phyloP scores from a whole-genome alignment of 2,113 vertebrate genomes.

The Notothenia rossii region DNA sequence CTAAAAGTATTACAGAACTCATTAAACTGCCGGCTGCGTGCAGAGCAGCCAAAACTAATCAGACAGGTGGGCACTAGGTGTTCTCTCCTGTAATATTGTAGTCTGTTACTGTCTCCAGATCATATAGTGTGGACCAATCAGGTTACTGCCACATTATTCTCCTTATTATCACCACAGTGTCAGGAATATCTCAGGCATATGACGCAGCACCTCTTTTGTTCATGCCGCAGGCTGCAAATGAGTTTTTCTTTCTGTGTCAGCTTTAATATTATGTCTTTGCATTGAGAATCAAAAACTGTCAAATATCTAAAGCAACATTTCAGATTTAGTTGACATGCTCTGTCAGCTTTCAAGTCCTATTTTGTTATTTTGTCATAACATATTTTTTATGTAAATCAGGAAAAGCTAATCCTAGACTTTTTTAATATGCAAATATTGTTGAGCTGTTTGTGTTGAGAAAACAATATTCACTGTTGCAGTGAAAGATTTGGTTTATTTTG shows the following conservation, averaged over 20 bases:
- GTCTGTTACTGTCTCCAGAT: constrained; percentile 9
- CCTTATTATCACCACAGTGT: constrained; percentile 27
- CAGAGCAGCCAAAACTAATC: constrained; percentile 24
- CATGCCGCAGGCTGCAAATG: constrained; percentile 10
- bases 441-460: background rate
- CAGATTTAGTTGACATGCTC: background rate
- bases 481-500: too few species aligned
- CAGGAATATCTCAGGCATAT: constrained; percentile 27
- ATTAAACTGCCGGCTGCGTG: constrained; percentile 13
- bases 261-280: constrained; percentile 12
- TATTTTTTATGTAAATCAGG: too few species aligned
- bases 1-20: constrained; percentile 37
- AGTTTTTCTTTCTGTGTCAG: background rate
- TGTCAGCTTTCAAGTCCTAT: background rate
- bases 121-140: constrained; percentile 16
- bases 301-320: background rate
- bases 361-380: background rate
- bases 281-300: background rate
- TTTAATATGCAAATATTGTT: background rate
- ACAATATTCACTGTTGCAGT: background rate
- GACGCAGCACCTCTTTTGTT: constrained; percentile 23
- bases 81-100: constrained; percentile 28
- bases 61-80: constrained; percentile 32
- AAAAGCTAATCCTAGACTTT: background rate
- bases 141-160: constrained; percentile 31